Conservation (phyloP, 2,113 vertebrate species). For the Phalacrocorax pelagicus region DNA sequence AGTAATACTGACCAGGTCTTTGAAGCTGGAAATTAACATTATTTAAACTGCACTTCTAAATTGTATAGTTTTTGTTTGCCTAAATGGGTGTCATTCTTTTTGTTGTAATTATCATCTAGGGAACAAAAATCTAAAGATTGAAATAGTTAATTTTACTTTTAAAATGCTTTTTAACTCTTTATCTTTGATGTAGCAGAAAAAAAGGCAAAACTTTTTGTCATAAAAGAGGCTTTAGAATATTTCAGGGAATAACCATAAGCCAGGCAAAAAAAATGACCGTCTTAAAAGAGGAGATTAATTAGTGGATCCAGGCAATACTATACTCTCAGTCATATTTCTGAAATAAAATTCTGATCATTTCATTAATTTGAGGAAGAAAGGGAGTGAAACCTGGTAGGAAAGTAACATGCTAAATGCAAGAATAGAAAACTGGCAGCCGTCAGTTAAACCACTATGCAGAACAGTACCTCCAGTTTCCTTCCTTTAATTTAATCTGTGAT, state of each 20-base stretch:
- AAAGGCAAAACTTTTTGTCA: background rate
- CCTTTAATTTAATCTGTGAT: background rate
- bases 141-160: background rate
- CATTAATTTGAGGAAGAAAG: background rate
- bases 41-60: background rate
- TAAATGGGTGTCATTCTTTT: background rate
- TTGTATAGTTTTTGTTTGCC: background rate
- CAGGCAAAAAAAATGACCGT: background rate
- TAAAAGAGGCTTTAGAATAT: background rate
- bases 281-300: background rate
- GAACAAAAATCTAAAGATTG: background rate
- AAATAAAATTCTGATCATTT: background rate
- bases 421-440: background rate
- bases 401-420: background rate
- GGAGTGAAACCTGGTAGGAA: background rate
- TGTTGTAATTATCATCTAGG: background rate
- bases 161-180: background rate
- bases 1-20: constrained; percentile 9
- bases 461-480: background rate
- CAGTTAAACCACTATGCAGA: background rate
- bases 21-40: background rate
- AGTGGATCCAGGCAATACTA: background rate
- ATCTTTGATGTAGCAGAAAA: background rate
- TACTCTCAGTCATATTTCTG: background rate
- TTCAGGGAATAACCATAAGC: background rate